Evolutionary conservation across 2,888 invertebrate species (phyloP).

Genomic region (Thumatha senex): DNA sequence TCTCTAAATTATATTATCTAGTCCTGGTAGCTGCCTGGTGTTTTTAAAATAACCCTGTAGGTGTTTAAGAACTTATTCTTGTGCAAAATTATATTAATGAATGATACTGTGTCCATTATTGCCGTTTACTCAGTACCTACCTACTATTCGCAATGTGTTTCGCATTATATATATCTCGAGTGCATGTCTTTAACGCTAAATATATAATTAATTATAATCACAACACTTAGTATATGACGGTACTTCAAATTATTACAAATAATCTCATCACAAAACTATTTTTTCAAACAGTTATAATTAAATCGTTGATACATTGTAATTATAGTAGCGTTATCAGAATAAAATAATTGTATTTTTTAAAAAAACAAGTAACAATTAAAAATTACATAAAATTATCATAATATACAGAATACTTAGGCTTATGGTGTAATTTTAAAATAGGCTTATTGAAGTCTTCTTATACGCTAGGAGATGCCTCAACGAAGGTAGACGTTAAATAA

Average conservation of each 20-base stretch:
- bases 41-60: no score
- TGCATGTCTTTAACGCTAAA: slow-evolving; percentile 28
- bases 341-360: no score
- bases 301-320: not conserved
- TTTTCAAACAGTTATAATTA: not conserved
- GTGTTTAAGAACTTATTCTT: no score
- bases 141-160: slow-evolving; percentile 17
- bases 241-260: slow-evolving; percentile 20
- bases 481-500: no score
- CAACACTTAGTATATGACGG: slow-evolving; percentile 33
- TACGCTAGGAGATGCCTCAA: no score
- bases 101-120: slow-evolving; percentile 21
- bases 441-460: not conserved
- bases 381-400: slow-evolving; percentile 5
- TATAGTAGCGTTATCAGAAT: not conserved
- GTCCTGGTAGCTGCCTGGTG: no score
- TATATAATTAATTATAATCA: slow-evolving; percentile 36
- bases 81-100: no score
- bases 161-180: slow-evolving; percentile 33
- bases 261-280: slow-evolving; percentile 4
- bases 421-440: not conserved
- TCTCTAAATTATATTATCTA: no score
- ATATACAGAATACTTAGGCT: slow-evolving; percentile 1
- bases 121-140: not conserved
- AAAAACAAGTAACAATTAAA: not conserved